Percentiles rank a stretch among this genome's conserved stretches.
Evolutionary conservation across 2,113 vertebrate genomes (phyloP).

Genomic region (Petromus typicus): DNA sequence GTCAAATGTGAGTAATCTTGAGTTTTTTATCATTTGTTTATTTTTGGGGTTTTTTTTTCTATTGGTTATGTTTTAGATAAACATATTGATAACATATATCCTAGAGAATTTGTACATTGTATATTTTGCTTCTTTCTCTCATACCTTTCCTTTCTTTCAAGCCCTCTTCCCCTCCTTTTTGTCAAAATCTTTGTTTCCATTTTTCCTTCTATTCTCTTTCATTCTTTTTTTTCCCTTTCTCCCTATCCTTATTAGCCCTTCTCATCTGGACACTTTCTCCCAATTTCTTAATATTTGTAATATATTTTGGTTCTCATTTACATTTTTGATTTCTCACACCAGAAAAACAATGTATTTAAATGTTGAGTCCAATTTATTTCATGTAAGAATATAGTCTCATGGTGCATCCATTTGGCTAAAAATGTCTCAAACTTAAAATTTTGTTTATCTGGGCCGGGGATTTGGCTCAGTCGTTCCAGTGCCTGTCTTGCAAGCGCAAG

Average conservation of each 20-base stretch:
- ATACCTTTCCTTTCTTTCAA: neutral
- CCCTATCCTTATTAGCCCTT: neutral
- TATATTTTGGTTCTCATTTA: neutral
- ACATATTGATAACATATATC: neutral
- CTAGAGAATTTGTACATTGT: neutral
- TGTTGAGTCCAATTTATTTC: neutral
- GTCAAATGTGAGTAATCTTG: conserved; percentile 21
- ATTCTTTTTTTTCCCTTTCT: neutral
- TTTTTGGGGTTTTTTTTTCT: neutral
- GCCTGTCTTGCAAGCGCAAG: no score
- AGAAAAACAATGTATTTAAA: neutral
- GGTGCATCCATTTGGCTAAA: neutral
- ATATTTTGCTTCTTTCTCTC: neutral
- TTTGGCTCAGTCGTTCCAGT: no score
- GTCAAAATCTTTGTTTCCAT: neutral
- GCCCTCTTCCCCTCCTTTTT: neutral
- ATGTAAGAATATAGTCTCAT: neutral
- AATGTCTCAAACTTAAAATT: neutral
- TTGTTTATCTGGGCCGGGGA: no score
- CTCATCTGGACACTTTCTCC: neutral
- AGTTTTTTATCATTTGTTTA: neutral
- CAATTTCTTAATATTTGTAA: neutral
- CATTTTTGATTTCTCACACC: neutral
- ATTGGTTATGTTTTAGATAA: neutral
- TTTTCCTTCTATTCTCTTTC: neutral